Base-by-base conservation (phyloP, 2,888 invertebrate species). In the Phaonia tiefii region DNA sequence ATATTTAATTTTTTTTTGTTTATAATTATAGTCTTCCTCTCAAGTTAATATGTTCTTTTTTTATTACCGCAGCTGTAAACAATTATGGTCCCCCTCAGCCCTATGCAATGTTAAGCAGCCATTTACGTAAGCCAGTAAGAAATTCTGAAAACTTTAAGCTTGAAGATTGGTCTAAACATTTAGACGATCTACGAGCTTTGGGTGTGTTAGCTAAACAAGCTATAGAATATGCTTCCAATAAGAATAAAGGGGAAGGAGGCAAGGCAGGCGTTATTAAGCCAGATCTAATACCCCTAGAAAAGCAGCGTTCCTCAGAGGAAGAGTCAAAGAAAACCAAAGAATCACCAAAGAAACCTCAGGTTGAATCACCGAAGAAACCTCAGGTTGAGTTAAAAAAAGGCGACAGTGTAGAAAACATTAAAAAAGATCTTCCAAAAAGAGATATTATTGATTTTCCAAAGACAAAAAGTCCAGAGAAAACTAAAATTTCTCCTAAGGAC, bases 41-140 rank as follows among this genome's bases (percentile, higher is more conserved):
- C n/a, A n/a, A n/a, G n/a, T n/a, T n/a, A n/a, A n/a, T n/a, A n/a
- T n/a, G n/a, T n/a, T n/a, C n/a, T n/a, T n/a, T n/a, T n/a, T n/a
- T n/a, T n/a, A n/a, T n/a, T n/a, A n/a, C n/a, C n/a, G 1, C 75
- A 94, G 94, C 94, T 86, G 92, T 95, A 22, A 91, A 91, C 56
- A 90, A 93, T 42, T 92, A 92, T 81, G 94, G 94, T 25, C 90
- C 91, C 31, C 93, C 94, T 0, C 93, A 92, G 87, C 90, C 91
- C 83, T 93, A 89, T 85, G 91, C 91, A 86, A 89, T 89, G 85
- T 90, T 90, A 84, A 89, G 89, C 84, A 91, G 89, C 88, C 91
- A 91, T 86, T 89, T 85, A 79, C 88, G 85, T 84, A 92, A 87
- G 81, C 91, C 87, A 84, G 88, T 87, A 70, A 89, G 86, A 15